Base-by-base conservation (phyloP, 2,113 vertebrate species). In the Silurus glanis region DNA sequence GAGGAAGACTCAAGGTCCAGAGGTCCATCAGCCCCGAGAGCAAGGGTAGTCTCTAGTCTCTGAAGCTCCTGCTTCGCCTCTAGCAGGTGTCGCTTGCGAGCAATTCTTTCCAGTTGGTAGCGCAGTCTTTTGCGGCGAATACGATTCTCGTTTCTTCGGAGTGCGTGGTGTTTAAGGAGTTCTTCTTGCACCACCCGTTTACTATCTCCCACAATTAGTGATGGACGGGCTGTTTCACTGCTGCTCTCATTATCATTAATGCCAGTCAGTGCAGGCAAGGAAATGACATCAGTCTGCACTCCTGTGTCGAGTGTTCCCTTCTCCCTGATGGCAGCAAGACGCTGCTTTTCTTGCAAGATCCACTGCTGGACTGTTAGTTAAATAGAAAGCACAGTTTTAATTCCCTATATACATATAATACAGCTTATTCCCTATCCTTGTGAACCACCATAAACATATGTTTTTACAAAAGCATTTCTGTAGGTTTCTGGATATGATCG, bases 51-150 rank as follows among this genome's bases (percentile, higher is more conserved):
- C 91, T 96, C 96, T 86, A 97, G 92, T 74, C 92, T 93, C 91
- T 97, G 95, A 80, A 97, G 93, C 83, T 96, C 96, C 89, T 93
- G 94, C 80, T 97, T 97, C 61, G 96, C 95, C 88, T 97, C 96
- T 90, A 97, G 80, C 4, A 97, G 92, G 85, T 95, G 96, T 82
- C 94, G 94, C 91, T 98, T 98, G 85, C 95, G 95, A 86, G 95
- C 92, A n/a, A 96, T 96, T 89, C 94, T 95, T 91, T 97, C 95
- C 86, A 98, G 90, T 81, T 97, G 97, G 89, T 95, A 96, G 12
- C 92, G 96, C 67, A 97, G 92, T 84, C 94, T 96, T 87, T 96
- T 98, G 23, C 90, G 88, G 8, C 91, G 88, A 61, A 96, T 90
- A 66, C 92, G 95, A 89, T 90, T 92, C 90, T 97, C 96, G 0